Conservation (phyloP, 2,888 invertebrate genomes). For the Pammene fasciana region DNA sequence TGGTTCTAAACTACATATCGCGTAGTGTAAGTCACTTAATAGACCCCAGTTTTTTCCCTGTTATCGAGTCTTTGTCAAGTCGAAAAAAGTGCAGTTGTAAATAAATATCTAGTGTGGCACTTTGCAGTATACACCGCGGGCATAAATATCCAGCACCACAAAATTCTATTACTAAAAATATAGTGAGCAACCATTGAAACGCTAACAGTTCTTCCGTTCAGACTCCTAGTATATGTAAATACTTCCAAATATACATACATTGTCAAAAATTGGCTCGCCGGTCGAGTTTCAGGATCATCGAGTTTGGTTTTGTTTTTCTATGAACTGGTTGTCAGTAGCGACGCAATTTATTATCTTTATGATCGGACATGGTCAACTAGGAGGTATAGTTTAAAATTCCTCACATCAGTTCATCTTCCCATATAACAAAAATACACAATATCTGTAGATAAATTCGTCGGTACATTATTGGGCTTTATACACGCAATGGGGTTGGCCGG, state of each 20-base stretch:
- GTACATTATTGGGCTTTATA: too few relatives aligned
- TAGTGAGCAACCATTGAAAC: constrained; percentile 81
- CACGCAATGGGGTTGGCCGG: too few relatives aligned
- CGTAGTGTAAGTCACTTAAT: constrained; percentile 26
- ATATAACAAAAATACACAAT: too few relatives aligned
- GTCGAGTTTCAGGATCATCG: constrained; percentile 46
- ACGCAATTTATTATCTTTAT: too few relatives aligned
- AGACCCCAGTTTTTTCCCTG: constrained; percentile 76
- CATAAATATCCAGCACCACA: constrained; percentile 68
- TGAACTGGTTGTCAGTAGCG: too few relatives aligned
- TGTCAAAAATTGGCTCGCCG: constrained; percentile 57
- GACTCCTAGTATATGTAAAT: constrained; percentile 70
- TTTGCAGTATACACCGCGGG: constrained; percentile 56
- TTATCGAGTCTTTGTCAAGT: constrained; percentile 57
- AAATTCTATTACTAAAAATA: constrained; percentile 71
- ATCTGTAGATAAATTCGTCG: too few relatives aligned
- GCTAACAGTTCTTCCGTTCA: constrained; percentile 61
- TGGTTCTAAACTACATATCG: not conserved
- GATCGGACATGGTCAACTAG: too few relatives aligned
- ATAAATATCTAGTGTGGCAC: constrained; percentile 79
- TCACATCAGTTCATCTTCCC: too few relatives aligned
- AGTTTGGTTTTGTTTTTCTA: not conserved
- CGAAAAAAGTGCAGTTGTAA: constrained; percentile 59
- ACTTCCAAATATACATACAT: constrained; percentile 78
- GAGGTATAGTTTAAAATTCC: too few relatives aligned